These are phyloP conservation scores for Balanococcus diminutus DNA, from an alignment of 2,888 invertebrate species.

Conservation along the genomic window DNA sequence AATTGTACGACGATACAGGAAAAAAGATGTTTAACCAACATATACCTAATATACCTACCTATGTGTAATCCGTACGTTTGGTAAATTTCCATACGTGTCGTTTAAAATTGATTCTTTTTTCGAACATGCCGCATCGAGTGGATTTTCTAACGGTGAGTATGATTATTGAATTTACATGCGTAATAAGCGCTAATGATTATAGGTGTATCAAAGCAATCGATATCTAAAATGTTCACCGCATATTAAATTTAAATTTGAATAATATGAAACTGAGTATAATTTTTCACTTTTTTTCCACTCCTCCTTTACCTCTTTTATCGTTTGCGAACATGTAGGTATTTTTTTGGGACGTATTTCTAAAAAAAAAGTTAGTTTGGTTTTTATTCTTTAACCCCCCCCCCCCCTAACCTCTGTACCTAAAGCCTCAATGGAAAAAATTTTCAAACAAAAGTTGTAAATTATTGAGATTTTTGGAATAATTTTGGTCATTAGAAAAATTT, in stretches of 20 bases:
- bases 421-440: too few species aligned
- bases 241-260: background rate
- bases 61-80: background rate
- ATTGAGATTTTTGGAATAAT: too few species aligned
- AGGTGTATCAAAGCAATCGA: background rate
- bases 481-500: too few species aligned
- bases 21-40: background rate
- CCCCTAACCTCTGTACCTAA: too few species aligned
- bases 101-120: slow-evolving; percentile 17
- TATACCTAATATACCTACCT: too few species aligned
- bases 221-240: background rate
- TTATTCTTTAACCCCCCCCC: too few species aligned
- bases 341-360: too few species aligned
- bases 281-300: background rate
- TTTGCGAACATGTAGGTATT: too few species aligned
- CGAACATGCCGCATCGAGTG: background rate
- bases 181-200: background rate
- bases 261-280: background rate
- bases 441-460: too few species aligned
- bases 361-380: too few species aligned
- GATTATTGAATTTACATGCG: slow-evolving; percentile 5
- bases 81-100: background rate
- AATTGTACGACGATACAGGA: background rate
- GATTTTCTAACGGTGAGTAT: background rate
- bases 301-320: too few species aligned